phyloP scores from a whole-genome alignment of 2,888 invertebrate species.

The Cheilosia scutellata region DNA sequence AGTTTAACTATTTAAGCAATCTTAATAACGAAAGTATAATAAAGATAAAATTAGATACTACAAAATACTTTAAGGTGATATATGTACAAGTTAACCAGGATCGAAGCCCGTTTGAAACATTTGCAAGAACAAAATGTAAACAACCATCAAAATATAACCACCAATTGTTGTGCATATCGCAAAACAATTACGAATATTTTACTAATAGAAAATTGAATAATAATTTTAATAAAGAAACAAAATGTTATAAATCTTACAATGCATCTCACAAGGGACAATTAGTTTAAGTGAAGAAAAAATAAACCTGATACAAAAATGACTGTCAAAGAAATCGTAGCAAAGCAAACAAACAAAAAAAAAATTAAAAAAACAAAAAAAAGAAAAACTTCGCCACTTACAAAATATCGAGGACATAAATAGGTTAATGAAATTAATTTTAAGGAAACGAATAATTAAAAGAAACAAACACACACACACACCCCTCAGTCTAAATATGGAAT shows the following conservation, averaged over 20 bases:
- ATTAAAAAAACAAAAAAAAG: conserved; percentile 16
- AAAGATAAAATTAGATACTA: conserved; percentile 38
- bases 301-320: conserved; percentile 35
- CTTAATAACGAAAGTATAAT: conserved; percentile 38
- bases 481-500: conserved; percentile 27
- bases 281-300: conserved; percentile 58
- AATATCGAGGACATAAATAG: conserved; percentile 72
- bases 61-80: conserved; percentile 63
- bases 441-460: conserved; percentile 37
- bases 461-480: conserved; percentile 8
- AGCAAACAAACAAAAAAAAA: background rate
- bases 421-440: conserved; percentile 64
- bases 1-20: conserved; percentile 59
- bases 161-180: conserved; percentile 75
- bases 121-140: conserved; percentile 17
- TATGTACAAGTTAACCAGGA: conserved; percentile 45
- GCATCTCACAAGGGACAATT: conserved; percentile 70
- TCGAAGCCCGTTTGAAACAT: background rate
- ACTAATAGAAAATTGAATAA: conserved; percentile 35
- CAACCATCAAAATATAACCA: conserved; percentile 65
- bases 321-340: conserved; percentile 23
- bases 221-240: conserved; percentile 37
- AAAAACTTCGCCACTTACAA: conserved; percentile 64
- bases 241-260: conserved; percentile 47
- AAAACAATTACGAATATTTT: conserved; percentile 66